Percentiles rank a stretch among this genome's conserved stretches.
Conservation (phyloP, 2,113 vertebrate genomes). For the Ovis canadensis region DNA sequence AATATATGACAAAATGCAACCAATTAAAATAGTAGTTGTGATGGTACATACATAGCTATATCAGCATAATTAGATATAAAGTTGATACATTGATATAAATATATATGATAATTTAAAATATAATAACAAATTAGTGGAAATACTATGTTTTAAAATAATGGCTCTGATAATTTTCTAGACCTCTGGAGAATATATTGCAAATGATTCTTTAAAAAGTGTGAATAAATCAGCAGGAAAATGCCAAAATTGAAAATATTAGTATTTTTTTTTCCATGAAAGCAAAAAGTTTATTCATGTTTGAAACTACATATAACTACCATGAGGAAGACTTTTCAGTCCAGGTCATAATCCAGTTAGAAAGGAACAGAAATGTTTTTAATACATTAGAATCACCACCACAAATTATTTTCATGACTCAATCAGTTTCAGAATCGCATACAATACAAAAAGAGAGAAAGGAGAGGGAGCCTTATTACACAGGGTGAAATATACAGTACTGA, state of each 20-base stretch:
- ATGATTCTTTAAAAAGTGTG: neutral
- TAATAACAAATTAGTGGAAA: neutral
- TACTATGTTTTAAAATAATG: neutral
- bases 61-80: neutral
- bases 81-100: neutral
- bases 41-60: neutral
- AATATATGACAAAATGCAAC: neutral
- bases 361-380: constrained; percentile 99
- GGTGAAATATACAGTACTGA: constrained; percentile 94
- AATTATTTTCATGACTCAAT: constrained; percentile 98
- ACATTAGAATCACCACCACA: constrained; percentile 99
- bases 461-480: constrained; percentile 89
- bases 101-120: neutral
- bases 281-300: constrained; percentile 99
- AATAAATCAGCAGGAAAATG: neutral
- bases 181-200: neutral
- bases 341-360: constrained; percentile 99
- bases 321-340: constrained; percentile 99
- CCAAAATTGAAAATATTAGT: neutral
- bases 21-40: neutral
- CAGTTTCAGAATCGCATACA: constrained; percentile 99
- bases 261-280: constrained; percentile 82
- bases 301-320: constrained; percentile 99
- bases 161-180: neutral
- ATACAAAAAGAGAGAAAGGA: constrained; percentile 93